These are phyloP conservation scores for Euproctis similis DNA, from an alignment of 2,888 invertebrate species.

Conservation along the genomic window DNA sequence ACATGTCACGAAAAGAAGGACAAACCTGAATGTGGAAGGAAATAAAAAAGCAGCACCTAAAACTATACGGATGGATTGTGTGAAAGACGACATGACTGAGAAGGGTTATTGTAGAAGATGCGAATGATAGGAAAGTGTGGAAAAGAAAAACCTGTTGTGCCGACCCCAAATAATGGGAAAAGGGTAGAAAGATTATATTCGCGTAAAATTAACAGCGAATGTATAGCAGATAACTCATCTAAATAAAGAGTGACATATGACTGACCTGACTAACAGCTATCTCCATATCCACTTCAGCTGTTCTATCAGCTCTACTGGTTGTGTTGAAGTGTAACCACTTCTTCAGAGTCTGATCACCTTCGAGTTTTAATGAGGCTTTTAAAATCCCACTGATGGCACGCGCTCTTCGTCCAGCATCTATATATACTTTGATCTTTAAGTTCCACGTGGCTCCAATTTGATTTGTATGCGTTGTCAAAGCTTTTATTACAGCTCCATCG, in stretches of 20 bases:
- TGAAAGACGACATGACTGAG: no score
- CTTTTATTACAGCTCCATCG: slow-evolving; percentile 78
- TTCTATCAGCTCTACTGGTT: slow-evolving; percentile 38
- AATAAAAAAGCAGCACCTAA: no score
- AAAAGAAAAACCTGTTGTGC: no score
- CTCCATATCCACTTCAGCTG: slow-evolving; percentile 38
- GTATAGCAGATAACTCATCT: no score
- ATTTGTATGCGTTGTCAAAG: slow-evolving; percentile 68
- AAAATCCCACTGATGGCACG: slow-evolving; percentile 39
- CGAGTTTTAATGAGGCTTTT: slow-evolving; percentile 39
- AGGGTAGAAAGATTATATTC: neutral
- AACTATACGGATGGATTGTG: no score
- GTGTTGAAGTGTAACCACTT: slow-evolving; percentile 31
- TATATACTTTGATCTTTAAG: slow-evolving; percentile 37
- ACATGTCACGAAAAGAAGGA: no score
- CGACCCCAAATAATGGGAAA: no score
- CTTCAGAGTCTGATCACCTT: slow-evolving; percentile 42
- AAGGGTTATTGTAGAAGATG: no score
- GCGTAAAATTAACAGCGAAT: no score
- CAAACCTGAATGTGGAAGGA: no score
- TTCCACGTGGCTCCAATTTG: slow-evolving; percentile 41
- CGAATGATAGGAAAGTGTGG: no score
- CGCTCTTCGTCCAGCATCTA: slow-evolving; percentile 38
- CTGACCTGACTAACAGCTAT: slow-evolving; percentile 50
- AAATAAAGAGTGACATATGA: no score